Percentiles rank a stretch among this genome's conserved stretches.
These are phyloP conservation scores for Aplodontia rufa DNA, from an alignment of 2,113 vertebrate genomes.

Conservation along the genomic window DNA sequence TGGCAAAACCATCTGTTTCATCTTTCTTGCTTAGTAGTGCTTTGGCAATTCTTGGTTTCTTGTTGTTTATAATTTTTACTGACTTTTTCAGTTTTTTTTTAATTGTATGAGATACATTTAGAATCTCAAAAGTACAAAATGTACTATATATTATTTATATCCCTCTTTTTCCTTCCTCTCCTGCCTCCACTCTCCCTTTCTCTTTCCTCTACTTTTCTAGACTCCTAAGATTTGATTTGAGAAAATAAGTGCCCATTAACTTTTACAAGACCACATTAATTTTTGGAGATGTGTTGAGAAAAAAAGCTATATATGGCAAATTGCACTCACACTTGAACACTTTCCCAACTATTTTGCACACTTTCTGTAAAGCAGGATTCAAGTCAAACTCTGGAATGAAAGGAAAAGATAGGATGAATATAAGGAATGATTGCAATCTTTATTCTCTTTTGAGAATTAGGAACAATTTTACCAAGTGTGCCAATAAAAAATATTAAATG, in stretches of 20 bases:
- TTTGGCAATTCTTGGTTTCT: too few relatives aligned
- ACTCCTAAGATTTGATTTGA: too few relatives aligned
- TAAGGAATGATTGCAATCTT: background rate
- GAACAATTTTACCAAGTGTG: background rate
- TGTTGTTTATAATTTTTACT: too few relatives aligned
- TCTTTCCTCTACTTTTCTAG: too few relatives aligned
- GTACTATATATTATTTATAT: too few relatives aligned
- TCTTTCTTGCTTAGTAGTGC: too few relatives aligned
- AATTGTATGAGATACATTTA: too few relatives aligned
- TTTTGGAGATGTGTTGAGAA: background rate
- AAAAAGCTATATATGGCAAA: fast-evolving
- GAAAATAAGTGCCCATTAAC: background rate
- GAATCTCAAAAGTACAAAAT: too few relatives aligned
- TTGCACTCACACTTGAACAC: background rate
- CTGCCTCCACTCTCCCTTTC: too few relatives aligned
- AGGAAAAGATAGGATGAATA: background rate
- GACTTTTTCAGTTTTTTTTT: too few relatives aligned
- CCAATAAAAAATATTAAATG: background rate
- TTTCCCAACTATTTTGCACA: background rate
- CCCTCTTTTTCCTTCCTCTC: too few relatives aligned
- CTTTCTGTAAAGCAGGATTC: background rate
- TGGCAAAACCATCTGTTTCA: too few relatives aligned
- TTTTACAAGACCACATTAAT: background rate
- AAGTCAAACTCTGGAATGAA: background rate
- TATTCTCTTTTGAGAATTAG: background rate